These are phyloP conservation scores for Drosophila conformis DNA, from an alignment of 2,888 invertebrate genomes.

Conservation along the genomic window DNA sequence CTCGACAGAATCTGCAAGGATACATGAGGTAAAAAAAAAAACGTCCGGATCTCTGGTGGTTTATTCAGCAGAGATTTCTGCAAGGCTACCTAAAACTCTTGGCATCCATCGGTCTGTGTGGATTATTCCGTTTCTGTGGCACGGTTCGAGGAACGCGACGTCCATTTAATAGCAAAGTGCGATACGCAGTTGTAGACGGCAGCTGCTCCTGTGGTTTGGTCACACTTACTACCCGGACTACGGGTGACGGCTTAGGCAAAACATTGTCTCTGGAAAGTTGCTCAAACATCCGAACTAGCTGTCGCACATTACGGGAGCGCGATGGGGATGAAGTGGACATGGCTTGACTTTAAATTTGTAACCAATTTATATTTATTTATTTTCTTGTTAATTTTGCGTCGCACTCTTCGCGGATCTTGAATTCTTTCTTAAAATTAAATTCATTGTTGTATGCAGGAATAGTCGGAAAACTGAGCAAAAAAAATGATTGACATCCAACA, in stretches of 20 bases:
- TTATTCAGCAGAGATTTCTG: neutral
- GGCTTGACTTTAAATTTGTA: neutral
- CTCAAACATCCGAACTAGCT: neutral
- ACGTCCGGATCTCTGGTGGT: neutral
- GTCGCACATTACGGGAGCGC: neutral
- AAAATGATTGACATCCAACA: neutral
- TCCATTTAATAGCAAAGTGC: neutral
- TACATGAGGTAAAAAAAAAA: neutral
- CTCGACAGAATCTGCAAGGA: neutral
- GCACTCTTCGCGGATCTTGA: neutral
- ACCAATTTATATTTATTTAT: neutral
- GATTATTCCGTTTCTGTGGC: neutral
- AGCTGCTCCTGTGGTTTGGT: neutral
- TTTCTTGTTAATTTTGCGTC: neutral
- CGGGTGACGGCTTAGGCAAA: neutral
- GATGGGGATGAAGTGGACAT: neutral
- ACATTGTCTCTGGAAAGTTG: neutral
- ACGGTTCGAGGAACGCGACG: neutral
- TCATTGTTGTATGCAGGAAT: neutral
- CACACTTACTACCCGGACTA: neutral
- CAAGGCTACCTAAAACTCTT: neutral
- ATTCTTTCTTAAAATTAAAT: neutral
- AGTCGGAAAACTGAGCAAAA: neutral
- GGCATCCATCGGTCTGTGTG: neutral
- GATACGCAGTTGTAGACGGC: neutral